Evolutionary conservation across 2,797 vertebrate species (phyloP).

Genomic region (Psittacula echo): DNA sequence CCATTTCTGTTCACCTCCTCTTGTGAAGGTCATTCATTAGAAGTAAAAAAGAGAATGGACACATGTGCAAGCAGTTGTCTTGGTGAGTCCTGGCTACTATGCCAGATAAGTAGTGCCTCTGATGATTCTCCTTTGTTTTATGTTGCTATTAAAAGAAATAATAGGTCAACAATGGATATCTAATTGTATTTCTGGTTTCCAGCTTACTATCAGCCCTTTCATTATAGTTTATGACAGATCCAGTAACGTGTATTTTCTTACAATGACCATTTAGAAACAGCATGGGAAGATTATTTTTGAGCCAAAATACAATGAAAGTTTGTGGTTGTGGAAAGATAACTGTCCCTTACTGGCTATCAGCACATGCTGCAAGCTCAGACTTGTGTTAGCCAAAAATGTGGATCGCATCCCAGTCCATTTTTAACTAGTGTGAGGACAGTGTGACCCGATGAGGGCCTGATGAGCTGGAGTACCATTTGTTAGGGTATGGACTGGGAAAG

Average conservation of each 20-base stretch:
- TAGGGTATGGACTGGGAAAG: neutral
- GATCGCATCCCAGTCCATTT: neutral
- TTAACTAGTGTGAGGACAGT: neutral
- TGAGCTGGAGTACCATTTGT: neutral
- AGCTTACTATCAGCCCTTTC: neutral
- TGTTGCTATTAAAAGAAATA: neutral
- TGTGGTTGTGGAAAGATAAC: neutral
- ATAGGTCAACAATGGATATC: neutral
- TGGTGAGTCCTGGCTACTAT: neutral
- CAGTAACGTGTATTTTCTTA: neutral
- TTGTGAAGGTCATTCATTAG: neutral
- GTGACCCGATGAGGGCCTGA: neutral
- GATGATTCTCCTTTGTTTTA: neutral
- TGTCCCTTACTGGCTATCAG: neutral
- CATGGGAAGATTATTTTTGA: neutral
- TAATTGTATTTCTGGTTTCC: neutral
- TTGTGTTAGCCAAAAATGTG: neutral
- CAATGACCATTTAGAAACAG: neutral
- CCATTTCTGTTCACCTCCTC: neutral
- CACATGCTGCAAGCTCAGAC: fast-evolving
- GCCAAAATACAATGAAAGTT: neutral
- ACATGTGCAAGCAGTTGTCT: neutral
- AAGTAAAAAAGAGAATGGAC: neutral
- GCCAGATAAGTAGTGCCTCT: neutral
- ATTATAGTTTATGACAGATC: neutral